phyloP scores from a whole-genome alignment of 2,113 vertebrate genomes.

The Opisthocomus hoazin region DNA sequence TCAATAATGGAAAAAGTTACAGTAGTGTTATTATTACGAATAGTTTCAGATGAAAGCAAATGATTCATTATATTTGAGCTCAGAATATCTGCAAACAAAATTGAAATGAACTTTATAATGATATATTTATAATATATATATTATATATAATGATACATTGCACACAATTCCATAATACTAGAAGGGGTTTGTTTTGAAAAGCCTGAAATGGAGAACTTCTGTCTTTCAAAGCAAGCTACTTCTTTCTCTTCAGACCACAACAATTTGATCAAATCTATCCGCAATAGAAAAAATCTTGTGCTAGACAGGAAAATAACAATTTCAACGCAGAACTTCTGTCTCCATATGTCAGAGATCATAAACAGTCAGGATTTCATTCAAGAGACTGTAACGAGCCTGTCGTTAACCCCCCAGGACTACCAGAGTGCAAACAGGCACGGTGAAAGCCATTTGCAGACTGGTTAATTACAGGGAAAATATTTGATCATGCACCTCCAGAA shows the following conservation, averaged over 20 bases:
- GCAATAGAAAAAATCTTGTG: neutral
- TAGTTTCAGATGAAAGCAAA: neutral
- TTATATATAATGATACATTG: neutral
- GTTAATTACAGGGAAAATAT: neutral
- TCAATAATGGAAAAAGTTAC: neutral
- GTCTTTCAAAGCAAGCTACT: neutral
- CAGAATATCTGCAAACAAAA: neutral
- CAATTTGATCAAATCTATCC: neutral
- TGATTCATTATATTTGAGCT: neutral
- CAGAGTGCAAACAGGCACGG: neutral
- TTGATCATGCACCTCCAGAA: neutral
- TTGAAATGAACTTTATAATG: neutral
- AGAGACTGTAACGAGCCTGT: neutral
- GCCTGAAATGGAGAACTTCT: accelerated
- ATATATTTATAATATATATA: too few species aligned
- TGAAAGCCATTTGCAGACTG: neutral
- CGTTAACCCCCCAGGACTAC: neutral
- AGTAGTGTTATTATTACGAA: neutral
- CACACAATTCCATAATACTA: neutral
- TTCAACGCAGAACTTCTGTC: neutral
- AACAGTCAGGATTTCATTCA: neutral
- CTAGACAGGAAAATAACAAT: neutral
- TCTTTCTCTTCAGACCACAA: neutral
- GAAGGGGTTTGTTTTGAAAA: neutral
- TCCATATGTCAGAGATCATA: neutral